Evolutionary conservation across 2,888 invertebrate genomes (phyloP), one percentile per base, ranked within the genome.

Genomic region (Andricus quercusramuli): DNA sequence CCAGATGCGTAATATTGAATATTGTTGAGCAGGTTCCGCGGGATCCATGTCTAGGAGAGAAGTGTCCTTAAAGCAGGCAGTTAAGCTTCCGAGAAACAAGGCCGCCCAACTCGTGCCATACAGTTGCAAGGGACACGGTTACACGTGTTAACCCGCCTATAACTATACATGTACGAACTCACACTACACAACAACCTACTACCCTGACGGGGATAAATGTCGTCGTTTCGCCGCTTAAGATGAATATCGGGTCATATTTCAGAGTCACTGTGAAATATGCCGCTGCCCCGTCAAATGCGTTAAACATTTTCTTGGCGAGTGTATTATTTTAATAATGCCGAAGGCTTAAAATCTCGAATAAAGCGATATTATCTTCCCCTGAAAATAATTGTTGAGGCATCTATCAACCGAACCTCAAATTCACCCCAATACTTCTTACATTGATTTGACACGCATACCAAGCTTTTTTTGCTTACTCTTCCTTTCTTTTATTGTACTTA

Each of bases 261-360:
- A 85, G 77, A 80, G 78, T 68, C 82, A 78, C 82, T 80, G 82
- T 77, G 83, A 83, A 87, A 86, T 84, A 84, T 83, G 82, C 83
- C 80, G 84, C 78, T 70, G 47, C 78, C 79, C 76, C 86, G 85
- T 82, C 86, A 85, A 84, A 85, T 83, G 80, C 79, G 78, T 84
- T 81, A 83, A 86, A 83, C 84, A 84, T 88, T 88, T 85, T 83
- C 83, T 81, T 86, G 79, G 84, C 86, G 83, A 83, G 79, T 83
- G 79, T 79, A 84, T 84, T 86, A 89, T 88, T 90, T 90, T 90
- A 86, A 90, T 90, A 90, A 90, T 86, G 85, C 86, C 82, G 32
- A 37, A 37, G 37, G 37, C 37, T 74, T 74, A 29, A 11, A 74
- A 32, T 51, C n/a, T 25, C 11, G 11, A 20, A 32, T 20, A 13